Conservation (phyloP, 37 sponge, comb jelly and placozoan species). For the Axinella damicornis region DNA sequence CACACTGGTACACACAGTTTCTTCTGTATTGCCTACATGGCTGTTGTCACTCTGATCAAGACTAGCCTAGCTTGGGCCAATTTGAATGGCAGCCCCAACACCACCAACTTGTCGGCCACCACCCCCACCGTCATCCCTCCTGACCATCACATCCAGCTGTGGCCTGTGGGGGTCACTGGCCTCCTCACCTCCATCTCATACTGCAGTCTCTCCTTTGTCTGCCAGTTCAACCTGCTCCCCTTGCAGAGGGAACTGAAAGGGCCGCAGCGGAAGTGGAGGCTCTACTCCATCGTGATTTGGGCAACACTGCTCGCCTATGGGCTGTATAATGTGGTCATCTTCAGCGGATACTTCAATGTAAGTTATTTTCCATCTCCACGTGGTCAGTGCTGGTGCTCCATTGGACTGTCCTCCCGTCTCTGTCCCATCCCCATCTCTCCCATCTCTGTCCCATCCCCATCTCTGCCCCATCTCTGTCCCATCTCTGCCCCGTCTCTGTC, state of each 20-base stretch:
- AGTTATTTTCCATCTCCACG: too few relatives aligned
- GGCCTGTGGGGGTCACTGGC: background rate
- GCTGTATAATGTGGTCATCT: slow-evolving; percentile 65
- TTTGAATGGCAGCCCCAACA: background rate
- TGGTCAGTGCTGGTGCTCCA: too few relatives aligned
- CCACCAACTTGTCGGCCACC: background rate
- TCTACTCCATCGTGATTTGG: slow-evolving; percentile 38
- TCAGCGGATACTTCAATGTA: slow-evolving; percentile 66
- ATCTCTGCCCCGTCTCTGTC: too few relatives aligned
- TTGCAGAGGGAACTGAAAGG: slow-evolving; percentile 71
- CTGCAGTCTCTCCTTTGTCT: slow-evolving; percentile 75
- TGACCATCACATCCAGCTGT: background rate
- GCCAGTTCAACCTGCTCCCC: slow-evolving; percentile 85
- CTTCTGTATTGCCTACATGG: slow-evolving; percentile 30
- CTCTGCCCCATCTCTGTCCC: too few relatives aligned
- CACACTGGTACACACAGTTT: too few relatives aligned
- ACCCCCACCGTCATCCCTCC: background rate
- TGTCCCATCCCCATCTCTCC: too few relatives aligned
- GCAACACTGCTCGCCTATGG: slow-evolving; percentile 53
- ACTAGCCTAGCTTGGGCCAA: background rate
- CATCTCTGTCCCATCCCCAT: too few relatives aligned
- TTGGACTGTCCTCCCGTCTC: too few relatives aligned
- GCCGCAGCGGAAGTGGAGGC: slow-evolving; percentile 20
- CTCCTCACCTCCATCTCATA: slow-evolving; percentile 63
- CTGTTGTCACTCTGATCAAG: slow-evolving; percentile 15